Evolutionary conservation across 2,113 vertebrate genomes (phyloP).

Genomic region (Ardeotis arabs): DNA sequence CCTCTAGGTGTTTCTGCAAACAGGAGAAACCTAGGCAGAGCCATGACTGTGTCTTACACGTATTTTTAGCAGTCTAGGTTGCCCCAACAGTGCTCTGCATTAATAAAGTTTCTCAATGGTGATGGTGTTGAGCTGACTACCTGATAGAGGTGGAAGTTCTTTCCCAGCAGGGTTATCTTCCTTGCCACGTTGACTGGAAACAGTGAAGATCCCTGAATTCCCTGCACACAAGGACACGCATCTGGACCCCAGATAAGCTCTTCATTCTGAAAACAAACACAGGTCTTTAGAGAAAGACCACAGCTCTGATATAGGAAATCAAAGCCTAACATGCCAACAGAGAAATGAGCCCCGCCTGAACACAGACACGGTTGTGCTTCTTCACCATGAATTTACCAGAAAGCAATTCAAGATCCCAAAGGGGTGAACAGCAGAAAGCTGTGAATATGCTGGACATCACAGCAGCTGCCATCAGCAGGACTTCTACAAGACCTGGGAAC

Average conservation of each 20-base stretch:
- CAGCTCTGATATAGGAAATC: neutral
- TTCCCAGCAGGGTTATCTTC: slow-evolving; percentile 87
- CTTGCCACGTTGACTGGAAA: slow-evolving; percentile 85
- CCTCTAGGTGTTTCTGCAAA: neutral
- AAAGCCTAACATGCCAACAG: neutral
- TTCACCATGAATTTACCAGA: neutral
- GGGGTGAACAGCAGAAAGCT: neutral
- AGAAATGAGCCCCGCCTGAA: neutral
- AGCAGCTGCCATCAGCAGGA: neutral
- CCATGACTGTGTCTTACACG: neutral
- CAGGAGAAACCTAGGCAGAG: neutral
- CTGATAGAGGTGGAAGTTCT: slow-evolving; percentile 92
- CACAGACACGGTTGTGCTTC: neutral
- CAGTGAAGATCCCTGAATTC: slow-evolving; percentile 84
- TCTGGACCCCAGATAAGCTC: slow-evolving; percentile 81
- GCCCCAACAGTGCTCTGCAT: neutral
- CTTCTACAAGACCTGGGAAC: neutral
- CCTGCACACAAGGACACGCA: slow-evolving; percentile 92
- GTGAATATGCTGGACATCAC: neutral
- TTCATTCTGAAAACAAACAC: slow-evolving; percentile 74
- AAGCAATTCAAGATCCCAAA: neutral
- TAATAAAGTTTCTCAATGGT: neutral
- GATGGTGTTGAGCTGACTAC: slow-evolving; percentile 60
- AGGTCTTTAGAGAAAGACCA: neutral
- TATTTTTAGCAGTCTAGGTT: neutral